phyloP scores from a whole-genome alignment of 2,888 invertebrate species.

The Cetonia aurata region DNA sequence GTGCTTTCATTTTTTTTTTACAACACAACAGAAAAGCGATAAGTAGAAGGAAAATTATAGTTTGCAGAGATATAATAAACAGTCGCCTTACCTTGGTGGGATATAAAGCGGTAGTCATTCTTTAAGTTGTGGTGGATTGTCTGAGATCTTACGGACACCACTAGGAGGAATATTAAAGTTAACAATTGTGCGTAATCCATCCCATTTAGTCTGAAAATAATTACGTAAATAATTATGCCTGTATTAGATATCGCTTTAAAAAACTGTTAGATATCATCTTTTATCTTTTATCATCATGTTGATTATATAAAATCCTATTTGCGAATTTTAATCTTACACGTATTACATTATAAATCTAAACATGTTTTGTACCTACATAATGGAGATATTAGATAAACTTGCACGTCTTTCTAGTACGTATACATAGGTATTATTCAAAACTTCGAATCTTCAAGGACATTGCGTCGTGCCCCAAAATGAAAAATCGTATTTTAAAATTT shows the following conservation, averaged over 20 bases:
- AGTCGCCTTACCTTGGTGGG: conserved; percentile 57
- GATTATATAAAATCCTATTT: too few species aligned
- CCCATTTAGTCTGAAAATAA: conserved; percentile 29
- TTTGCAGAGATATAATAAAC: too few species aligned
- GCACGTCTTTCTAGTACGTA: neutral
- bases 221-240: conserved; percentile 5
- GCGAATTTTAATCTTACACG: too few species aligned
- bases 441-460: conserved; percentile 12
- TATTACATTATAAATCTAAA: too few species aligned
- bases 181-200: conserved; percentile 26
- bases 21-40: neutral
- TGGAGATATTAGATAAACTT: neutral
- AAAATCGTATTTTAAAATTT: conserved; percentile 23
- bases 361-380: neutral
- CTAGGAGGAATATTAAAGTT: conserved; percentile 16
- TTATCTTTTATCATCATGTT: too few species aligned
- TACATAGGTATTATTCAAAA: neutral
- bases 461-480: conserved; percentile 5
- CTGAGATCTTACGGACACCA: conserved; percentile 15
- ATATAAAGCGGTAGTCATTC: conserved; percentile 59
- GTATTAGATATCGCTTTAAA: conserved; percentile 8
- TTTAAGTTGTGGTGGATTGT: conserved; percentile 13
- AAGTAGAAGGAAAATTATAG: neutral
- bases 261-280: neutral
- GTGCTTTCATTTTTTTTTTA: too few species aligned